Conservation (phyloP, 1,140 invertebrate species). For the Lucilia sericata region DNA sequence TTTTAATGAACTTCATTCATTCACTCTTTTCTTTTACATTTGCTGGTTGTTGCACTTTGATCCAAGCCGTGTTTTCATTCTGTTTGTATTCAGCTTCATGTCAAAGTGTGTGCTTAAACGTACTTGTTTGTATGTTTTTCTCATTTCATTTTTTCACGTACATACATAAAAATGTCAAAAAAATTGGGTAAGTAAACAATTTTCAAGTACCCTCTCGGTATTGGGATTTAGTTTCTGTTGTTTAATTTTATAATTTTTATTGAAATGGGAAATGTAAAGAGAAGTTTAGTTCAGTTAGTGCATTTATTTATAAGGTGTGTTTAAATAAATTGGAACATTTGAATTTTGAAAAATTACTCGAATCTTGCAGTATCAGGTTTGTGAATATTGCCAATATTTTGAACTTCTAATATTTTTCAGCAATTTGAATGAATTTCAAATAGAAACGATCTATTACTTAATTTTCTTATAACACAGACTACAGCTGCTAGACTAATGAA, state of each 20-base stretch:
- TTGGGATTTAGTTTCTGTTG: neutral
- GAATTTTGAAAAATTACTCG: too few species aligned
- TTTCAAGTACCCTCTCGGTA: neutral
- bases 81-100: neutral
- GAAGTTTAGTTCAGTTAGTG: too few species aligned
- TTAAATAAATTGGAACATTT: too few species aligned
- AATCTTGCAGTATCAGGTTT: too few species aligned
- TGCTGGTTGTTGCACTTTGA: constrained; percentile 21
- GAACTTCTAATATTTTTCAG: too few species aligned
- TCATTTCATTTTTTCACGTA: constrained; percentile 33
- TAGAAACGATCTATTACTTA: too few species aligned
- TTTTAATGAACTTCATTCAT: constrained; percentile 44
- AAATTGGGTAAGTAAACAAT: constrained; percentile 15
- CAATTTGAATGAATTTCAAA: too few species aligned
- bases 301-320: too few species aligned
- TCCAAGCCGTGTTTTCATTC: constrained; percentile 16
- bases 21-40: neutral
- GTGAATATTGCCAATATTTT: too few species aligned
- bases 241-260: neutral
- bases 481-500: neutral
- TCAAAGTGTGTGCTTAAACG: neutral
- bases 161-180: constrained; percentile 36
- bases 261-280: neutral
- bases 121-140: neutral
- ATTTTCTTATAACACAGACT: too few species aligned